phyloP scores from a whole-genome alignment of 2,113 vertebrate species.

The Oncorhynchus keta region DNA sequence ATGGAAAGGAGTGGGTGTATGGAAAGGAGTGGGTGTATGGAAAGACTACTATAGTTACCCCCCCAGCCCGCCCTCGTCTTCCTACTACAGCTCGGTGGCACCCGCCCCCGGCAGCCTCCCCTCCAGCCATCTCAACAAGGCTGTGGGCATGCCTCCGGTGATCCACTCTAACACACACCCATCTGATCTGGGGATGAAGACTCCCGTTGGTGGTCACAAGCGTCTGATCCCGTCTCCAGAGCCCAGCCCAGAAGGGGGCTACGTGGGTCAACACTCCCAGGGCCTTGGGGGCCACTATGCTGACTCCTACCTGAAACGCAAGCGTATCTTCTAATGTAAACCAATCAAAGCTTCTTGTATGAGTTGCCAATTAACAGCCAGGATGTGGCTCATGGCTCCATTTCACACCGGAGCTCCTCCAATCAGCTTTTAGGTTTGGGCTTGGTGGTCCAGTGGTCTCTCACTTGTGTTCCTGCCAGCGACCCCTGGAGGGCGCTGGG shows the following conservation, averaged over 20 bases:
- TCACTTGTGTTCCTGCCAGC: conserved; percentile 42
- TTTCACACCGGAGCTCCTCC: conserved; percentile 15
- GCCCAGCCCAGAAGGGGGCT: conserved; percentile 88
- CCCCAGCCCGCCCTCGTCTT: too few species aligned
- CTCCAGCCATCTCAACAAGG: too few species aligned
- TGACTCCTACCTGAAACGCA: conserved; percentile 91
- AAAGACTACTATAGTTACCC: too few species aligned
- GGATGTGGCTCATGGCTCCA: conserved; percentile 16
- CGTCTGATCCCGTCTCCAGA: conserved; percentile 88
- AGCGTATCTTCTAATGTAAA: conserved; percentile 83
- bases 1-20: too few species aligned
- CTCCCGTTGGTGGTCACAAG: conserved; percentile 86
- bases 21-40: too few species aligned
- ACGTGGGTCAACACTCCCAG: conserved; percentile 92
- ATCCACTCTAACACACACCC: conserved; percentile 69
- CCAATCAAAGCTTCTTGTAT: conserved; percentile 3
- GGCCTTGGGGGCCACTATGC: conserved; percentile 93
- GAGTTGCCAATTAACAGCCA: conserved; percentile 24
- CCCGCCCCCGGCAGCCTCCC: too few species aligned
- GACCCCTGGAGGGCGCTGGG: conserved; percentile 54
- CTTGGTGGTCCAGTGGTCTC: conserved; percentile 32
- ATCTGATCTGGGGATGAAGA: conserved; percentile 77
- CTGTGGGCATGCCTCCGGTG: conserved; percentile 80
- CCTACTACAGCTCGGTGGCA: too few species aligned
- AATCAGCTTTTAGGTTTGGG: conserved; percentile 1